A percentile compares a stretch with the other conserved stretches of the same genome.
Conservation (phyloP, 2,797 vertebrate species). For the Trichosurus vulpecula region DNA sequence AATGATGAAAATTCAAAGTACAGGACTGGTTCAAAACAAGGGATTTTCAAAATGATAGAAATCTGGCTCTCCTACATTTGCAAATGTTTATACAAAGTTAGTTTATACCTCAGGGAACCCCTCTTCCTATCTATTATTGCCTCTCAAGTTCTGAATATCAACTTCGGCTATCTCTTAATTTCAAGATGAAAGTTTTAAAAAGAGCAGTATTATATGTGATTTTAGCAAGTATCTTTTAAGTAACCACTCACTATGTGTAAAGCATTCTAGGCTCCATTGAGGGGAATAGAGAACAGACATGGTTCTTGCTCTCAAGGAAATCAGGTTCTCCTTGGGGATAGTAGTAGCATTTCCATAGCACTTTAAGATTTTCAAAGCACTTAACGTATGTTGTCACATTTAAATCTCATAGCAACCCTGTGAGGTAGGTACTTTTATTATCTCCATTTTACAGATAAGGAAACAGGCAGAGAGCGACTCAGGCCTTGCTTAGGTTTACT, state of each 20-base stretch:
- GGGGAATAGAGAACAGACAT: not conserved
- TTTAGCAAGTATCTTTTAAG: not conserved
- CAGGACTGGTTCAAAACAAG: not conserved
- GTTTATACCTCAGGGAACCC: too few relatives aligned
- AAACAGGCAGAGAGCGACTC: not conserved
- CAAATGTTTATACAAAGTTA: too few relatives aligned
- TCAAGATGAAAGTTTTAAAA: not conserved
- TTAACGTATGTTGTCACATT: not conserved
- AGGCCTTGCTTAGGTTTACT: too few relatives aligned
- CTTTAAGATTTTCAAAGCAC: not conserved
- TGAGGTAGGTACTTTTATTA: not conserved
- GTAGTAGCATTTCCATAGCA: not conserved
- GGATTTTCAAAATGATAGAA: not conserved
- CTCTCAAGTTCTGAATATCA: too few relatives aligned
- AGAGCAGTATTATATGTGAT: not conserved
- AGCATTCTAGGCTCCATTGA: not conserved
- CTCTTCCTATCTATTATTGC: too few relatives aligned
- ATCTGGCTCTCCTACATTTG: not conserved
- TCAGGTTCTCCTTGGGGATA: not conserved
- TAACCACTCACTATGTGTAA: not conserved
- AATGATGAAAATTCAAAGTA: not conserved
- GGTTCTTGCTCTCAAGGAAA: not conserved
- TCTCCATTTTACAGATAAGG: not conserved
- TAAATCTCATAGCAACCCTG: too few relatives aligned
- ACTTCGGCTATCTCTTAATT: not conserved